Conservation (phyloP, 2,888 invertebrate species). For the Caenorhabditis sp. region DNA sequence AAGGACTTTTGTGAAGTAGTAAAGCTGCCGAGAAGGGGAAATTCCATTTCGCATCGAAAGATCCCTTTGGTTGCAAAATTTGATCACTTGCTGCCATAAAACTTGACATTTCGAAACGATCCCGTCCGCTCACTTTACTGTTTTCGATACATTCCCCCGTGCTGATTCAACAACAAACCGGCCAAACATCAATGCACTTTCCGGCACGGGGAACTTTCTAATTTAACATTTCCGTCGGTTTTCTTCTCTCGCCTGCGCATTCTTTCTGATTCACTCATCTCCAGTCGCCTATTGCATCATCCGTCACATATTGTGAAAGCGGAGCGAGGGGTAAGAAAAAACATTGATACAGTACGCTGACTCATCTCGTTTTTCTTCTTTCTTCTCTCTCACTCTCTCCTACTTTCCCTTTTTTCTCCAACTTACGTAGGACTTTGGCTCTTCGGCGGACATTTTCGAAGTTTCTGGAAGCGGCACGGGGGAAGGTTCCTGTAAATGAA, state of each 20-base stretch:
- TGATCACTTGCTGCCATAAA: not conserved
- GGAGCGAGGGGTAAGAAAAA: constrained; percentile 28
- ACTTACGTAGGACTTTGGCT: constrained; percentile 69
- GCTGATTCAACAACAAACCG: constrained; percentile 31
- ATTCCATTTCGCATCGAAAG: too few species aligned
- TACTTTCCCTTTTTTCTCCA: not conserved
- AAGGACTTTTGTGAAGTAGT: not conserved
- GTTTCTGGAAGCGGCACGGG: constrained; percentile 14
- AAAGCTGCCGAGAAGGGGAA: not conserved
- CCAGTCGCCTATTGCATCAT: constrained; percentile 32
- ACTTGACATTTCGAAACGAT: constrained; percentile 2
- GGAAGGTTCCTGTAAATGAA: constrained; percentile 20
- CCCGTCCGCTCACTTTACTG: constrained; percentile 13
- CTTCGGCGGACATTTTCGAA: constrained; percentile 60
- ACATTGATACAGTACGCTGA: constrained; percentile 38
- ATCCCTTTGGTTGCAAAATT: too few species aligned
- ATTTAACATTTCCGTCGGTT: constrained; percentile 8
- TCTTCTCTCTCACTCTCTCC: not conserved
- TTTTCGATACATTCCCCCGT: not conserved
- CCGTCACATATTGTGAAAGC: not conserved
- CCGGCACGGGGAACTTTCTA: not conserved
- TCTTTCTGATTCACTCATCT: constrained; percentile 39
- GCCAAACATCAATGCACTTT: constrained; percentile 38
- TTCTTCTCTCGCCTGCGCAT: constrained; percentile 16
- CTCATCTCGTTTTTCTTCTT: constrained; percentile 11